These are phyloP conservation scores for Panthera leo DNA, from an alignment of 2,113 vertebrate species.

Conservation along the genomic window DNA sequence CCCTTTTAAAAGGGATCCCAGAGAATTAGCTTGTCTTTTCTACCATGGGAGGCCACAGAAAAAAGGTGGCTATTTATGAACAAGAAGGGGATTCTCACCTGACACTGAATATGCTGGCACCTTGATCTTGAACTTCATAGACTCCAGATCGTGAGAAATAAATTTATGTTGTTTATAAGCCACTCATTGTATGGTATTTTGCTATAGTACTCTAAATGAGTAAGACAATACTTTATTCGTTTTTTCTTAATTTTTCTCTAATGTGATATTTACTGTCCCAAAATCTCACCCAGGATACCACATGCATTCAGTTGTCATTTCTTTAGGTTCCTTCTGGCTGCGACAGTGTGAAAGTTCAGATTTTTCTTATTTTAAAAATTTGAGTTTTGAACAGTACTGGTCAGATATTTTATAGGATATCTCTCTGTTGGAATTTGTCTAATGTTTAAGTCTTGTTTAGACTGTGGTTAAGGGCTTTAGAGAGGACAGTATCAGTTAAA, in stretches of 20 bases:
- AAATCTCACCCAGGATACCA: not conserved
- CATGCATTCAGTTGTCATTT: not conserved
- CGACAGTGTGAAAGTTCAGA: not conserved
- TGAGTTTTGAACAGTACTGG: not conserved
- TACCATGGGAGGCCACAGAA: not conserved
- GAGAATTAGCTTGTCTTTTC: not conserved
- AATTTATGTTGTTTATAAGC: not conserved
- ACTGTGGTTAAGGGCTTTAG: not conserved
- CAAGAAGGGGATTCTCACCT: not conserved
- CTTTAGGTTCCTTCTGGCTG: not conserved
- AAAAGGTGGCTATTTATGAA: not conserved
- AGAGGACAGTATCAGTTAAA: not conserved
- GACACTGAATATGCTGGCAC: too few species aligned
- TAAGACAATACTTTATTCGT: not conserved
- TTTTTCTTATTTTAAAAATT: not conserved
- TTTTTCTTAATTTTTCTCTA: not conserved
- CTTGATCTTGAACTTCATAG: not conserved
- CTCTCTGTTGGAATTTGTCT: not conserved
- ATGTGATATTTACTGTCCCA: not conserved
- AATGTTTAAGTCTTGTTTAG: not conserved
- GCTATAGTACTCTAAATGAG: not conserved
- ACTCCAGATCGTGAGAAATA: not conserved
- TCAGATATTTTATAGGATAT: not conserved
- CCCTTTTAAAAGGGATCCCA: not conserved
- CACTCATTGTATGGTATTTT: not conserved